Percentiles rank a stretch among this genome's conserved stretches.
These are phyloP conservation scores for Danio rerio DNA, from an alignment of 2,113 vertebrate species.

Conservation along the genomic window GRCz12tu NC_133185.1:4292501-4293000, in stretches of 20 bases:
- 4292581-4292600: not conserved
- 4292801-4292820: slow-evolving; percentile 27
- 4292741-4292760: slow-evolving; percentile 37
- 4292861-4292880: not conserved
- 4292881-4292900: slow-evolving; percentile 1
- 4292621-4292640: not conserved
- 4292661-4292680: not conserved
- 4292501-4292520: not conserved
- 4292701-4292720: slow-evolving; percentile 8
- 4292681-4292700: not conserved
- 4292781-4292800: slow-evolving; percentile 36
- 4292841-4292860: slow-evolving; percentile 53
- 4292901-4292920: not conserved
- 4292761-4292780: slow-evolving; percentile 33
- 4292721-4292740: slow-evolving; percentile 48
- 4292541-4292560: slow-evolving; percentile 39
- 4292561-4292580: slow-evolving; percentile 33
- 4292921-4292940: not conserved
- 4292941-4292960: not conserved
- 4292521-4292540: not conserved
- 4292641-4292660: not conserved
- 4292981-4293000: not conserved
- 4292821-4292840: slow-evolving; percentile 40
- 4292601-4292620: not conserved
- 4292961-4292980: not conserved